Evolutionary conservation across 2,797 vertebrate species (phyloP), one percentile per base, ranked within the genome.

Genomic region (Hyperoplus immaculatus): DNA sequence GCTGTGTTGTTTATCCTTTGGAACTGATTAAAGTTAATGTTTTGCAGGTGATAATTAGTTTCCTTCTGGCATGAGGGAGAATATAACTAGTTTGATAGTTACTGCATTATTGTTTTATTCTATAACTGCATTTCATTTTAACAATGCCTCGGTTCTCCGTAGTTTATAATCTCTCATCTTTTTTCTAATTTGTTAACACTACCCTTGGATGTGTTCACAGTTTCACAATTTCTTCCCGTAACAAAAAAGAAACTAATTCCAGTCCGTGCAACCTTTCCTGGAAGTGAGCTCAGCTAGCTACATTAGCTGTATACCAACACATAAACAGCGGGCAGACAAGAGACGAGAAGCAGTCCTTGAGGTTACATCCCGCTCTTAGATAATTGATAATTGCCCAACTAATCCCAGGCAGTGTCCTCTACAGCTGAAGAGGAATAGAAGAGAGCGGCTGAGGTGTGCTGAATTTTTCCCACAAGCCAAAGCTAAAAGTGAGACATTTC

Each of bases 391-490:
- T 57, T 16, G 16, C 18, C 16, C 0, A 15, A 15, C 62, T 51
- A 69, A 53, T 21, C 7, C 49, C 14, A 55, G 60, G 56, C 39
- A 43, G 54, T 50, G 42, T 50, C 56, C 29, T 56, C 18, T 16
- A n/a, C 45, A 49, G 50, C 6, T 77, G 59, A 60, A 68, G 55
- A 62, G 39, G 75, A 50, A 39, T 29, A 29, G 29, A 29, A 3
- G 8, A 15, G 8, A 41, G 8, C 36, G 45, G 46, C 38, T 70
- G 51, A 66, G 43, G 13, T 49, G 7, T 60, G 55, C 36, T 50
- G 10, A 50, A 6, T 65, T 59, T 29, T 55, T 47, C 42, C 18
- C 51, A 41, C 2, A 54, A 49, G 11, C 42, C 39, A 39, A 68
- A 61, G 55, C 39, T 16, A 68, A 4, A 12, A 78, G n/a, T 0